Conservation (phyloP, 2,797 vertebrate species). For the Danionella dracula region DNA sequence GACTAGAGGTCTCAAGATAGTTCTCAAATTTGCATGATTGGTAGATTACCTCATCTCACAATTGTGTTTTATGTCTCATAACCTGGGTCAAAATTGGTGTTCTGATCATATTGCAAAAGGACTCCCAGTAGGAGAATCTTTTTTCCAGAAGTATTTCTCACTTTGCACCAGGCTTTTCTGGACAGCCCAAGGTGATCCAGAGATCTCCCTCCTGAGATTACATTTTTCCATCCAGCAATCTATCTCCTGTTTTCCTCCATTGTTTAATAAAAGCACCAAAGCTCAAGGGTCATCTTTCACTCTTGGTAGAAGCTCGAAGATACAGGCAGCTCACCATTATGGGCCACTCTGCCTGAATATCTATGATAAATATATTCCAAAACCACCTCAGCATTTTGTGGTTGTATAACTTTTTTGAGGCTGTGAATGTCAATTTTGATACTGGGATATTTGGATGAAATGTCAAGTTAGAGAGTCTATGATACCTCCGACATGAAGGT, state of each 20-base stretch:
- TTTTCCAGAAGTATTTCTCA: slow-evolving; percentile 39
- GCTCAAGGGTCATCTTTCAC: slow-evolving; percentile 44
- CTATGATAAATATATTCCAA: slow-evolving; percentile 9
- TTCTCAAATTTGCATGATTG: slow-evolving; percentile 58
- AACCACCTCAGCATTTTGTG: not conserved
- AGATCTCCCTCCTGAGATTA: slow-evolving; percentile 42
- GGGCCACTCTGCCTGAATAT: not conserved
- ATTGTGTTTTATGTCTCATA: slow-evolving; percentile 19
- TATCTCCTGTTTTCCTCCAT: slow-evolving; percentile 42
- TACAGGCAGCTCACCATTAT: slow-evolving; percentile 10
- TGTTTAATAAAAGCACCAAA: slow-evolving; percentile 46
- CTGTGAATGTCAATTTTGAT: slow-evolving; percentile 19
- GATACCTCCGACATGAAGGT: not conserved
- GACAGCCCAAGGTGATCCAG: slow-evolving; percentile 48
- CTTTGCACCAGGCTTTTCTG: slow-evolving; percentile 21
- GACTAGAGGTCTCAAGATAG: slow-evolving; percentile 49
- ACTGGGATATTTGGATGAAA: not conserved
- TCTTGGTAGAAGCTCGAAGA: slow-evolving; percentile 35
- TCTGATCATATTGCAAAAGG: slow-evolving; percentile 16
- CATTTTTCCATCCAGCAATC: slow-evolving; percentile 41
- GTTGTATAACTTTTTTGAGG: not conserved
- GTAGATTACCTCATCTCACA: slow-evolving; percentile 3
- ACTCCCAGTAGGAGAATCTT: slow-evolving; percentile 23
- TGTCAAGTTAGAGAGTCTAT: not conserved
- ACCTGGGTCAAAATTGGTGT: slow-evolving; percentile 18